Percentiles rank a stretch among this genome's conserved stretches.
These are phyloP conservation scores for Drosophila birchii DNA, from an alignment of 2,888 invertebrate genomes.

Conservation along the genomic window DNA sequence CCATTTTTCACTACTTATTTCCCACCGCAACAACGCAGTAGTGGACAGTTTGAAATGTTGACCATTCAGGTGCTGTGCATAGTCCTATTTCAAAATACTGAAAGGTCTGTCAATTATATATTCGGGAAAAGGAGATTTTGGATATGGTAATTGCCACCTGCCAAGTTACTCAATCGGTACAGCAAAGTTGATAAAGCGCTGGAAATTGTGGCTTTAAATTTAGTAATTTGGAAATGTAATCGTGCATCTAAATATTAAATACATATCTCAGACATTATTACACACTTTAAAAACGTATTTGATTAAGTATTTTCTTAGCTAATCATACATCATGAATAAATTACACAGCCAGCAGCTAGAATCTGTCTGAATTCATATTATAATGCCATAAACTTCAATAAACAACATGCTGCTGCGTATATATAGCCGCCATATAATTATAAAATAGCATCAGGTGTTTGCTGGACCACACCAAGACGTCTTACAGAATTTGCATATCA, in stretches of 20 bases:
- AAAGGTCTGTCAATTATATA: conserved; percentile 74
- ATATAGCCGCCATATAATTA: conserved; percentile 45
- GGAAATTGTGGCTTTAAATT: conserved; percentile 9
- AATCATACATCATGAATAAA: conserved; percentile 28
- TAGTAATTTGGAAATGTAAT: neutral
- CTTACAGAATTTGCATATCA: conserved; percentile 48
- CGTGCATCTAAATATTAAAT: neutral
- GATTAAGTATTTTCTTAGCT: conserved; percentile 13
- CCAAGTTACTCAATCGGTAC: conserved; percentile 58
- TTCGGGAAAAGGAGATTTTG: conserved; percentile 52
- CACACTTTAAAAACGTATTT: neutral
- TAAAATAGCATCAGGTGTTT: conserved; percentile 35
- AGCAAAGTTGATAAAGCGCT: conserved; percentile 3
- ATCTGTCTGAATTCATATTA: conserved; percentile 38
- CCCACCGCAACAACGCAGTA: conserved; percentile 55
- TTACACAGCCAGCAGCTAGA: conserved; percentile 36
- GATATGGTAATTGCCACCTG: conserved; percentile 71
- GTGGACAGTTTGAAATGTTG: conserved; percentile 75
- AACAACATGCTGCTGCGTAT: conserved; percentile 11
- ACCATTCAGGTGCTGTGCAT: conserved; percentile 54
- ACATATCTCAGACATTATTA: neutral
- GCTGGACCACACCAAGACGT: conserved; percentile 23
- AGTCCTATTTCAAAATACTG: conserved; percentile 70
- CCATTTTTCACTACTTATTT: conserved; percentile 34
- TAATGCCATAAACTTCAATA: conserved; percentile 26